These are phyloP conservation scores for Pangasianodon gigas DNA, from an alignment of 2,113 vertebrate genomes.

Conservation along the genomic window DNA sequence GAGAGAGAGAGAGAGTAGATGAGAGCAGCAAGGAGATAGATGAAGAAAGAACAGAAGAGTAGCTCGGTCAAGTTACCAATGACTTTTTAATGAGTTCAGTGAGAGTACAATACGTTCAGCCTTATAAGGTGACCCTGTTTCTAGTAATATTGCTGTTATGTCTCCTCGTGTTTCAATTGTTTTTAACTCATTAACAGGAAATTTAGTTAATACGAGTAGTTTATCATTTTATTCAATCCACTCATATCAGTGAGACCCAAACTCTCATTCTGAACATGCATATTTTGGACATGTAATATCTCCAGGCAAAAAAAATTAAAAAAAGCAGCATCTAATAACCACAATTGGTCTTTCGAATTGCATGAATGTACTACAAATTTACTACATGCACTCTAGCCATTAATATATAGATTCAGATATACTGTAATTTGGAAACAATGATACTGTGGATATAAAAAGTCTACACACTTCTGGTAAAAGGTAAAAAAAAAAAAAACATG, in stretches of 20 bases:
- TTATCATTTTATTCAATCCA: background rate
- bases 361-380: no score
- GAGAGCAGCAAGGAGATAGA: constrained; percentile 6
- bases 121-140: background rate
- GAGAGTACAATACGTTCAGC: background rate
- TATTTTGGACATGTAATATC: background rate
- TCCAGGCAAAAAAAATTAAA: no score
- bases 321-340: no score
- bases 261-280: background rate
- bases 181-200: background rate
- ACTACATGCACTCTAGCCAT: no score
- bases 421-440: background rate
- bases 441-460: background rate
- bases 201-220: background rate
- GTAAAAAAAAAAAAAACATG: no score
- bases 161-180: background rate
- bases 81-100: constrained; percentile 39
- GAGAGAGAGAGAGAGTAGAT: background rate
- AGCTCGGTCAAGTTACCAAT: constrained; percentile 23
- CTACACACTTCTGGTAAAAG: background rate
- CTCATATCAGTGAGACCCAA: no score
- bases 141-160: background rate
- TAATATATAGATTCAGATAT: no score
- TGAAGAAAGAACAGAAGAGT: background rate
- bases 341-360: no score